phyloP scores from a whole-genome alignment of 2,888 invertebrate species.

The Drosophila eohydei region DNA sequence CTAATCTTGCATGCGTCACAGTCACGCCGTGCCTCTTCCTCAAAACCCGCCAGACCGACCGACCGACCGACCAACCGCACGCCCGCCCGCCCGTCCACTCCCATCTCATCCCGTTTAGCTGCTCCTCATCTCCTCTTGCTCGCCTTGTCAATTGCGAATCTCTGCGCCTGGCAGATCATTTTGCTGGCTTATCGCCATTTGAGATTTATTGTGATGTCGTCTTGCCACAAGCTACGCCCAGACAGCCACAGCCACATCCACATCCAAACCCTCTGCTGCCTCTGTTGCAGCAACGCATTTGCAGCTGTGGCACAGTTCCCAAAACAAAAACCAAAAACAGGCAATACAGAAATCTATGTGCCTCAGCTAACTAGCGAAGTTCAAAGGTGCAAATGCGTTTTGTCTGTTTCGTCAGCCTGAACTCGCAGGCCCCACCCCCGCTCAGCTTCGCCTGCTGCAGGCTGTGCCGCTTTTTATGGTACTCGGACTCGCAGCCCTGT shows the following conservation, averaged over 20 bases:
- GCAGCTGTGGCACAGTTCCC: slow-evolving; percentile 60
- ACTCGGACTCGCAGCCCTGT: slow-evolving; percentile 22
- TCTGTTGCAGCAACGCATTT: slow-evolving; percentile 49
- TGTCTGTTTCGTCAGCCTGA: slow-evolving; percentile 31
- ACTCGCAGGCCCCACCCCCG: background rate
- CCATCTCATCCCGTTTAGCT: too few species aligned
- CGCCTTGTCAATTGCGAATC: slow-evolving; percentile 50
- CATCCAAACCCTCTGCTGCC: slow-evolving; percentile 6
- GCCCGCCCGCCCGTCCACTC: background rate
- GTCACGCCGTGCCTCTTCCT: slow-evolving; percentile 54
- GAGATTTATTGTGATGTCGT: slow-evolving; percentile 78
- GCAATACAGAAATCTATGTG: slow-evolving; percentile 9
- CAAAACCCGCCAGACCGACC: too few species aligned
- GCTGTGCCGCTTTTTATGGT: background rate
- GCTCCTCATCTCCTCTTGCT: background rate
- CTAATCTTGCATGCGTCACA: slow-evolving; percentile 80
- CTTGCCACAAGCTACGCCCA: slow-evolving; percentile 39
- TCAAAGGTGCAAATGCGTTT: slow-evolving; percentile 80
- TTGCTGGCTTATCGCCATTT: slow-evolving; percentile 57
- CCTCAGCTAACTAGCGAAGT: slow-evolving; percentile 55
- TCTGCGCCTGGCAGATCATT: slow-evolving; percentile 40
- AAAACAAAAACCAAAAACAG: background rate
- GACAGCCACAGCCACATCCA: slow-evolving; percentile 1
- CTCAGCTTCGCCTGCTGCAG: background rate
- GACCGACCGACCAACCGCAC: background rate